These are phyloP conservation scores for Jordanella pulchra DNA, from an alignment of 2,797 vertebrate species.

Conservation along the genomic window DNA sequence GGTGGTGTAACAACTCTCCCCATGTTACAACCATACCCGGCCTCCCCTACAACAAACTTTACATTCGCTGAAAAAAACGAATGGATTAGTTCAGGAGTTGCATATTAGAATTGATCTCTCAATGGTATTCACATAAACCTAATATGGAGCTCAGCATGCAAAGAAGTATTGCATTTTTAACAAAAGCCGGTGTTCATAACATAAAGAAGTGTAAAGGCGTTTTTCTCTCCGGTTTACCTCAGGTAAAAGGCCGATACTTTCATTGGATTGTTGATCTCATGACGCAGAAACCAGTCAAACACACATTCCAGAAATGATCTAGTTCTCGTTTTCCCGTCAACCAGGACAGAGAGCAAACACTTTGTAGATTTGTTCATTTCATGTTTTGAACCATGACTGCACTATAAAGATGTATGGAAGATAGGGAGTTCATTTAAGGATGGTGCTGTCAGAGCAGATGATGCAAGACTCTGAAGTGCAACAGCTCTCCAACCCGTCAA, in stretches of 20 bases:
- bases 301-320: conserved; percentile 48
- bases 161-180: not conserved
- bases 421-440: conserved; percentile 29
- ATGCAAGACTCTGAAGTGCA: conserved; percentile 35
- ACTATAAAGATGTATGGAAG: conserved; percentile 19
- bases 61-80: too few relatives aligned
- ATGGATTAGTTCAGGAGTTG: not conserved
- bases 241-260: not conserved
- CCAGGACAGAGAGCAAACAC: conserved; percentile 21
- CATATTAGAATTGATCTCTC: not conserved
- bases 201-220: not conserved
- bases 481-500: conserved; percentile 33
- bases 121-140: too few relatives aligned
- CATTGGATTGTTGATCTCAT: not conserved
- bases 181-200: not conserved
- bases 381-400: conserved; percentile 26
- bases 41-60: too few relatives aligned
- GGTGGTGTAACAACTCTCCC: too few relatives aligned
- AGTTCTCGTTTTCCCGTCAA: conserved; percentile 52
- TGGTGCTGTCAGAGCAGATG: conserved; percentile 12
- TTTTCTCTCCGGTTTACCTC: not conserved
- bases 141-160: too few relatives aligned
- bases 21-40: too few relatives aligned
- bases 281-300: not conserved
- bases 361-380: conserved; percentile 29